phyloP scores from a whole-genome alignment of 64 coral and sea anemone species.

The Stichodactyla helianthus region DNA sequence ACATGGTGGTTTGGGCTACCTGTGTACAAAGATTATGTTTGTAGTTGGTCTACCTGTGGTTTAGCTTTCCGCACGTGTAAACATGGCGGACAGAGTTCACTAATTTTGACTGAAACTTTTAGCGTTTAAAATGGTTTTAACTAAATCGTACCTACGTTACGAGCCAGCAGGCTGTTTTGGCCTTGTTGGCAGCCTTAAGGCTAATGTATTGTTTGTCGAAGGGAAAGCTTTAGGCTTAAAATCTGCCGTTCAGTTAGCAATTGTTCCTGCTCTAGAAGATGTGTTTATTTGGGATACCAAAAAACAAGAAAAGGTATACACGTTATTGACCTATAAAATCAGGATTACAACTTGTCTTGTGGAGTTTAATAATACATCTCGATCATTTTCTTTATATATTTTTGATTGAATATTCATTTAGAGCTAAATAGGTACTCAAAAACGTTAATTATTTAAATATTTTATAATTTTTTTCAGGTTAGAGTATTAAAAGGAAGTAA shows the following conservation, averaged over 20 bases:
- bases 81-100: conserved; percentile 2
- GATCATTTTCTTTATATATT: not conserved
- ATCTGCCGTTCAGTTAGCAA: conserved; percentile 20
- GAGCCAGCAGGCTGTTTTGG: conserved; percentile 49
- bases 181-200: conserved; percentile 49
- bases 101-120: not conserved
- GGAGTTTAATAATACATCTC: not conserved
- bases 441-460: not conserved
- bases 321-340: not conserved
- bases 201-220: conserved; percentile 41
- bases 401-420: no score
- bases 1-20: not conserved
- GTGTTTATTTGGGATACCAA: conserved; percentile 71
- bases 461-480: conserved; percentile 21
- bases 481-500: conserved; percentile 55
- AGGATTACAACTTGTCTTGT: not conserved
- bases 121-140: conserved; percentile 54
- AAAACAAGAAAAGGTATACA: conserved; percentile 43
- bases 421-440: not conserved
- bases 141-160: conserved; percentile 73
- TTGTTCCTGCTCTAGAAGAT: conserved; percentile 50
- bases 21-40: not conserved
- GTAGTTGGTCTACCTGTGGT: not conserved
- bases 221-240: not conserved
- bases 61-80: not conserved